Conservation (phyloP, 2,797 vertebrate genomes). For the Menidia menidia region DNA sequence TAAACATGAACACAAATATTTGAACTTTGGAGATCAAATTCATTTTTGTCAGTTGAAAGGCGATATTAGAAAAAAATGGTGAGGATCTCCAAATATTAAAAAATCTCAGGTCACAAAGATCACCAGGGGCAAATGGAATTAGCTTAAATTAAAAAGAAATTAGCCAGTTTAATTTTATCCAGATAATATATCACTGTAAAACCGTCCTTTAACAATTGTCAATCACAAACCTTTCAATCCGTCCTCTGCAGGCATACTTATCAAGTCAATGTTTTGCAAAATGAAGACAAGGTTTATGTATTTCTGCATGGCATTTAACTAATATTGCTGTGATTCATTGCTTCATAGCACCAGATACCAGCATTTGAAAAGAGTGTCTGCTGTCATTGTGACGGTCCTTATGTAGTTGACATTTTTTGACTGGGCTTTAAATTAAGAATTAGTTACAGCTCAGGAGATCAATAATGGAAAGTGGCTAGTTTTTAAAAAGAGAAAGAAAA, state of each 20-base stretch:
- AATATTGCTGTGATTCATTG: slow-evolving; percentile 25
- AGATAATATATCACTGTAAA: not conserved
- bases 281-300: slow-evolving; percentile 16
- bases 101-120: not conserved
- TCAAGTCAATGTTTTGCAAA: slow-evolving; percentile 16
- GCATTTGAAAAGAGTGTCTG: not conserved
- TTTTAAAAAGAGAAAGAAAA: slow-evolving; percentile 9
- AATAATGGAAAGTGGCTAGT: slow-evolving; percentile 1
- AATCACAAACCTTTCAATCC: slow-evolving; percentile 12
- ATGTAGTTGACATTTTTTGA: slow-evolving; percentile 9
- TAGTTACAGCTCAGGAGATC: slow-evolving; percentile 29
- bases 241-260: slow-evolving; percentile 2
- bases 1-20: slow-evolving; percentile 6
- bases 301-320: slow-evolving; percentile 22
- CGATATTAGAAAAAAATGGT: no score
- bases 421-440: slow-evolving; percentile 35
- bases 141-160: not conserved
- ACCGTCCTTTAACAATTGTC: slow-evolving; percentile 7
- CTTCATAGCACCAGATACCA: not conserved
- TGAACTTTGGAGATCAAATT: not conserved
- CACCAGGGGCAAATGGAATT: not conserved
- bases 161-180: not conserved
- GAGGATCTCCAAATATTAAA: no score
- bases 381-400: slow-evolving; percentile 10
- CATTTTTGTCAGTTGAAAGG: no score